Percentiles rank a stretch among this genome's conserved stretches.
These are phyloP conservation scores for Thamnophis sirtalis DNA, from an alignment of 2,113 vertebrate species.

Conservation along the genomic window DNA sequence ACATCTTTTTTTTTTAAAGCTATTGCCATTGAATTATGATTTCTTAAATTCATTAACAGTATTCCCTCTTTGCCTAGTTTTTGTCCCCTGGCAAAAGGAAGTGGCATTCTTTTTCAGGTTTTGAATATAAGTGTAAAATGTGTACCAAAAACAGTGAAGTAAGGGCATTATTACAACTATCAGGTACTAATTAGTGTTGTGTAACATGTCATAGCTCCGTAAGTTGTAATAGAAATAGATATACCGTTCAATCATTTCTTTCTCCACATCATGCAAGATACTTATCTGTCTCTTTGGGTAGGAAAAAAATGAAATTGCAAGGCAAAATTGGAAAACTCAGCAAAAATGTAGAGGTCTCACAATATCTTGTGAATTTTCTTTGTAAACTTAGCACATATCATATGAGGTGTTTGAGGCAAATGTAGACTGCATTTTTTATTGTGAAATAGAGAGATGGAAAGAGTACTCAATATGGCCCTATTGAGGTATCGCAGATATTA, in stretches of 20 bases:
- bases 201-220: background rate
- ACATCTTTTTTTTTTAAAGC: background rate
- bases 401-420: background rate
- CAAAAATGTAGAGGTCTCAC: background rate
- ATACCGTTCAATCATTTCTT: background rate
- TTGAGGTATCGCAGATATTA: background rate
- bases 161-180: background rate
- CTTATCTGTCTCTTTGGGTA: fast-evolving
- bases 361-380: background rate
- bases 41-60: background rate
- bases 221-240: background rate
- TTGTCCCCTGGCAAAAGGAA: background rate
- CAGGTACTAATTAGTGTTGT: background rate
- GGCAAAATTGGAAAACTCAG: background rate
- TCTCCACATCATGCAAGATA: background rate
- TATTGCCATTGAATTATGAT: background rate
- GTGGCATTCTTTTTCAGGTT: background rate
- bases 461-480: constrained; percentile 1
- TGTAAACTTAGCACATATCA: background rate
- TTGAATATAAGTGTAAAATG: background rate
- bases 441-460: background rate
- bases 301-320: constrained; percentile 7
- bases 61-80: constrained; percentile 8
- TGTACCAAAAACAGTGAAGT: background rate
- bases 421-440: background rate